Conservation (phyloP, 92 coral and sea anemone species). For the Porites divaricata region DNA sequence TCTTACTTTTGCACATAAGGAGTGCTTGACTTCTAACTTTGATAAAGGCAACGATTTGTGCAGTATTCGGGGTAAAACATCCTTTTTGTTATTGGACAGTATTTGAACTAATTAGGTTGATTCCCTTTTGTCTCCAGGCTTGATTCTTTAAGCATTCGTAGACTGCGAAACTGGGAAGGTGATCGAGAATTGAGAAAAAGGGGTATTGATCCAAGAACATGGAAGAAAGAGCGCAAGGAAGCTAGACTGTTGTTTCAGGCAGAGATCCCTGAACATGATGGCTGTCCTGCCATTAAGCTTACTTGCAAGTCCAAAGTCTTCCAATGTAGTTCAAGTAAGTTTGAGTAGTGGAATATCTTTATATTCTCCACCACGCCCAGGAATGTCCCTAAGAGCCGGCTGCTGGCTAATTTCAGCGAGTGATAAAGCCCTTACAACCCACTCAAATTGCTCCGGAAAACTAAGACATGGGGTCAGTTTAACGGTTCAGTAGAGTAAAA, state of each 20-base stretch:
- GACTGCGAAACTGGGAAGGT: constrained; percentile 98
- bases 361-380: too few species aligned
- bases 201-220: constrained; percentile 95
- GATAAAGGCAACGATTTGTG: too few species aligned
- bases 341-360: too few species aligned
- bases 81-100: too few species aligned
- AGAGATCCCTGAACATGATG: constrained; percentile 81
- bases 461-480: too few species aligned
- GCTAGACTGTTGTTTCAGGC: constrained; percentile 94
- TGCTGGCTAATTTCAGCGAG: too few species aligned
- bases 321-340: constrained; percentile 98
- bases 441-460: too few species aligned
- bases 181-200: constrained; percentile 93
- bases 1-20: background rate
- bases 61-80: too few species aligned
- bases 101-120: background rate
- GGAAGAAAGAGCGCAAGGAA: constrained; percentile 98
- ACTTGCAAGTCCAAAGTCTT: constrained; percentile 94
- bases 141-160: constrained; percentile 90
- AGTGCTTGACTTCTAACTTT: background rate
- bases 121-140: constrained; percentile 47
- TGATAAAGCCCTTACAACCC: too few species aligned
- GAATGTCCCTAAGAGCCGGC: too few species aligned
- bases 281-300: constrained; percentile 66
- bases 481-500: too few species aligned